These are phyloP conservation scores for Miniopterus natalensis DNA, from an alignment of 2,113 vertebrate species.

Conservation along the genomic window DNA sequence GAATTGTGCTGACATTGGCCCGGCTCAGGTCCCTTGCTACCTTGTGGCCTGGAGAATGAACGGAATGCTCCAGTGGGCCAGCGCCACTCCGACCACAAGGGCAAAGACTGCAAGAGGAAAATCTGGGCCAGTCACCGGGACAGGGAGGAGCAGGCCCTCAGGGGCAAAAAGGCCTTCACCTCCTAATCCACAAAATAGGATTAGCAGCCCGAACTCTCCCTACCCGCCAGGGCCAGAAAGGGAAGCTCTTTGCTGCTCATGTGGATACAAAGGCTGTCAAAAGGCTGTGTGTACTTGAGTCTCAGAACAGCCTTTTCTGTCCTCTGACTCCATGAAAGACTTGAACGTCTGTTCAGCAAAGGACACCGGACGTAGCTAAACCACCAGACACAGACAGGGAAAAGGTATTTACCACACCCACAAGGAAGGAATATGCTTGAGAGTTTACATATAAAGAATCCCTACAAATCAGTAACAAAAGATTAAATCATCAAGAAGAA, in stretches of 20 bases:
- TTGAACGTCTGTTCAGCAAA: neutral
- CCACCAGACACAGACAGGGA: neutral
- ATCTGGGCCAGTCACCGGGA: neutral
- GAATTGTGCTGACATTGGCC: neutral
- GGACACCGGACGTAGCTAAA: neutral
- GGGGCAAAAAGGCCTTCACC: no score
- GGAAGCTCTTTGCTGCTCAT: neutral
- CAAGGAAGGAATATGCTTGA: neutral
- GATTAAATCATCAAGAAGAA: neutral
- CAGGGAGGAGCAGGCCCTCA: rapidly evolving
- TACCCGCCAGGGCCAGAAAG: neutral
- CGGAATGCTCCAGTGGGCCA: neutral
- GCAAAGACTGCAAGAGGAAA: neutral
- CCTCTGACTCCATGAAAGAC: neutral
- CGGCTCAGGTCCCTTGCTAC: neutral
- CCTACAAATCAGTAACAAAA: neutral
- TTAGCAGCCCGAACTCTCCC: neutral
- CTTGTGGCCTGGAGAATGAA: neutral
- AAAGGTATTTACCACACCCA: no score
- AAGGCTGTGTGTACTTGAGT: neutral
- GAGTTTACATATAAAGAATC: neutral
- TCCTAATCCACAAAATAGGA: rapidly evolving
- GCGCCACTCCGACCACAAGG: neutral
- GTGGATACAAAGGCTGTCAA: neutral
- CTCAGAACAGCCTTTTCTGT: neutral